phyloP scores from a whole-genome alignment of 1,140 invertebrate genomes.

The Spodoptera frugiperda region DNA sequence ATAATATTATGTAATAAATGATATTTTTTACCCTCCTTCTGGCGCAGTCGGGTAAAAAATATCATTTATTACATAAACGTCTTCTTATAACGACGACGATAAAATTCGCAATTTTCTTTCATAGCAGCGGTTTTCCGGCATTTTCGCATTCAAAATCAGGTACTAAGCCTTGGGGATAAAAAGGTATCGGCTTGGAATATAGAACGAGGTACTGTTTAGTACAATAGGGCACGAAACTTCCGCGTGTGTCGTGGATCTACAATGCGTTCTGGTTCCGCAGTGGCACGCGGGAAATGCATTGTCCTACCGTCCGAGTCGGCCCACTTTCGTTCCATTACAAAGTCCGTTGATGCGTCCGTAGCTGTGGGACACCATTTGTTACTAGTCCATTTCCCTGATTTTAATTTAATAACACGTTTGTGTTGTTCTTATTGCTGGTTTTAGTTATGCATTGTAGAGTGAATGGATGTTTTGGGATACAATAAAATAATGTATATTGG shows the following conservation, averaged over 20 bases:
- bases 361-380: slow-evolving; percentile 59
- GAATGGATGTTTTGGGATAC: not conserved
- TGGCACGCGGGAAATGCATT: slow-evolving; percentile 64
- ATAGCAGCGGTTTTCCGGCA: not conserved
- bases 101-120: not conserved
- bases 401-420: slow-evolving; percentile 55
- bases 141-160: not conserved
- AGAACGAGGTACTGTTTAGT: slow-evolving; percentile 13
- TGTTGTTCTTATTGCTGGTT: not conserved
- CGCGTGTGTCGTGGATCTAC: slow-evolving; percentile 58
- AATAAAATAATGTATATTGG: not conserved
- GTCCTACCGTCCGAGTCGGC: slow-evolving; percentile 62
- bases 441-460: not conserved
- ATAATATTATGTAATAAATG: too few relatives aligned
- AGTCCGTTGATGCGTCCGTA: slow-evolving; percentile 63
- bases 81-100: too few relatives aligned
- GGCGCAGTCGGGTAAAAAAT: too few relatives aligned
- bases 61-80: too few relatives aligned
- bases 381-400: slow-evolving; percentile 69
- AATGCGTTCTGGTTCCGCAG: slow-evolving; percentile 67
- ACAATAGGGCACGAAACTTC: slow-evolving; percentile 62
- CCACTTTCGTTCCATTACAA: slow-evolving; percentile 69
- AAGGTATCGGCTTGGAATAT: slow-evolving; percentile 19
- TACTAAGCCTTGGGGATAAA: not conserved
- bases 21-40: too few relatives aligned